Evolutionary conservation across 2,113 vertebrate genomes (phyloP).

Genomic region (Paracanthobrama guichenoti): DNA sequence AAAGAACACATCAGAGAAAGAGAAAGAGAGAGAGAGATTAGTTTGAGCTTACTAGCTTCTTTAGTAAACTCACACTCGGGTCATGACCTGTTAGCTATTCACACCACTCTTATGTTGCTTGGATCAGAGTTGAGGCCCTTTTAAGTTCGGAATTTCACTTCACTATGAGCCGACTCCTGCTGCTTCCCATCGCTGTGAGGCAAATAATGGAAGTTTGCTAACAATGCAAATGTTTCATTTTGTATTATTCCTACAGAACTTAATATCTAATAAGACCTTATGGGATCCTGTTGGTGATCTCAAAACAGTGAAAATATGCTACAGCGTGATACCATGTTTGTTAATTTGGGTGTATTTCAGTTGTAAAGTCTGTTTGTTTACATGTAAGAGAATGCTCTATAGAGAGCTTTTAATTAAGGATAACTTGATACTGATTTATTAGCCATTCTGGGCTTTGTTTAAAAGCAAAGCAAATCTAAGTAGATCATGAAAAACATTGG

Average conservation of each 20-base stretch:
- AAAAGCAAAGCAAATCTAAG: background rate
- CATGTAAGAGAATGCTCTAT: background rate
- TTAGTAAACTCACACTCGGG: constrained; percentile 62
- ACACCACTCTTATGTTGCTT: constrained; percentile 47
- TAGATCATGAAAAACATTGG: too few relatives aligned
- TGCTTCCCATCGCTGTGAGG: background rate
- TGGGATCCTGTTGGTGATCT: background rate
- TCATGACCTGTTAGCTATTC: constrained; percentile 61
- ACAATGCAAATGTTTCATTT: background rate
- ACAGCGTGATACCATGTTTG: too few relatives aligned
- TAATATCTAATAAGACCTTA: background rate
- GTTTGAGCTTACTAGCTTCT: constrained; percentile 58
- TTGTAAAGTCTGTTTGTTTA: too few relatives aligned
- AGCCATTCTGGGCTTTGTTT: background rate
- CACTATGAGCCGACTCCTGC: background rate
- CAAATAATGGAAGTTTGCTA: background rate
- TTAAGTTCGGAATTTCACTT: background rate
- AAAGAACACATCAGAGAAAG: constrained; percentile 64
- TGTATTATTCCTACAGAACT: background rate
- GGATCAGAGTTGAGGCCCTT: background rate
- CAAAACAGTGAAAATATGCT: background rate
- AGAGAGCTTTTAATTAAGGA: background rate
- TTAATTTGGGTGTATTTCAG: too few relatives aligned
- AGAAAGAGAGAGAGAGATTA: constrained; percentile 43
- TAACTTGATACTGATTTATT: background rate